These are phyloP conservation scores for Philereme transversata DNA, from an alignment of 2,888 invertebrate species.

Conservation along the genomic window DNA sequence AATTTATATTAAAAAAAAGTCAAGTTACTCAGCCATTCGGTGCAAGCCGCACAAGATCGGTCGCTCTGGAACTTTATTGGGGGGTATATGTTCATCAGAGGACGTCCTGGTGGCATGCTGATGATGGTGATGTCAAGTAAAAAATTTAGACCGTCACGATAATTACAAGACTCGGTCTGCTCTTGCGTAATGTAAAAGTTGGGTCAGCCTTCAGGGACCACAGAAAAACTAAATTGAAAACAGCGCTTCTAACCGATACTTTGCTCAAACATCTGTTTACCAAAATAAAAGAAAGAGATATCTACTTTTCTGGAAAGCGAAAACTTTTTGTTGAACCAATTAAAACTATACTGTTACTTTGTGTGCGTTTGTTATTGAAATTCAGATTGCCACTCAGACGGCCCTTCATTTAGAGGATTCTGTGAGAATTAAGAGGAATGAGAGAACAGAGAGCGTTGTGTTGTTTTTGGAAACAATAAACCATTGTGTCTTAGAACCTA, in stretches of 20 bases:
- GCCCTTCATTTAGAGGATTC: conserved; percentile 67
- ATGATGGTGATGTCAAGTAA: too few species aligned
- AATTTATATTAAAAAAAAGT: too few species aligned
- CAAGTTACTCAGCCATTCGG: too few species aligned
- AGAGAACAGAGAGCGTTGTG: conserved; percentile 65
- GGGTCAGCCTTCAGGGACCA: conserved; percentile 8
- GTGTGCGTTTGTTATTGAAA: conserved; percentile 58
- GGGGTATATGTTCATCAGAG: too few species aligned
- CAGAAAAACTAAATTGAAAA: conserved; percentile 29
- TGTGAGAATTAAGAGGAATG: conserved; percentile 66
- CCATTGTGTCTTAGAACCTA: conserved; percentile 64
- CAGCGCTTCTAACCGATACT: conserved; percentile 27
- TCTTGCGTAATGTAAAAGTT: conserved; percentile 2
- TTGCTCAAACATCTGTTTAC: conserved; percentile 43
- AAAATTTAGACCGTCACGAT: neutral
- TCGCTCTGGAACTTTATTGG: too few species aligned
- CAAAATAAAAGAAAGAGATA: conserved; percentile 32
- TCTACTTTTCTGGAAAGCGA: conserved; percentile 33
- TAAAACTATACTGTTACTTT: conserved; percentile 64
- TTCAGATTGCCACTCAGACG: conserved; percentile 65
- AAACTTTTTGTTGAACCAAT: conserved; percentile 68
- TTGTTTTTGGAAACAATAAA: conserved; percentile 69
- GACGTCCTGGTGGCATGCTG: too few species aligned
- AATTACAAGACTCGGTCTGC: conserved; percentile 1
- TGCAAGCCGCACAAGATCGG: too few species aligned